A percentile compares a stretch with the other conserved stretches of the same genome.
Evolutionary conservation across 2,888 invertebrate species (phyloP).

Genomic region (Acleris holmiana): DNA sequence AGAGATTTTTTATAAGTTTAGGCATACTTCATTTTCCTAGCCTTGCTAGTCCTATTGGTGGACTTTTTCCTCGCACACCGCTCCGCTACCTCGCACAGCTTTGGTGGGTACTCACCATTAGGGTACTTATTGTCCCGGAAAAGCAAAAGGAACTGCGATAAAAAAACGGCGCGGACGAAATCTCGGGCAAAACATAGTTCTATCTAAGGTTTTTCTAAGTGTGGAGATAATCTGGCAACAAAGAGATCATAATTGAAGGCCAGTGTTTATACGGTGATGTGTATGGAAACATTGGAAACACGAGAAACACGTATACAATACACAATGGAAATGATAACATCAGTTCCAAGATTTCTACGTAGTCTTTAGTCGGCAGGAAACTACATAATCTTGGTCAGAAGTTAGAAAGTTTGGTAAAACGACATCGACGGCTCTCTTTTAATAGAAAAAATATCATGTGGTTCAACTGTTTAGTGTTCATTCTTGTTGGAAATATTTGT

Average conservation of each 20-base stretch:
- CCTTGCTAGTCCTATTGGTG: no score
- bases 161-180: no score
- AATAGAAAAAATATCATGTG: not conserved
- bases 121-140: no score
- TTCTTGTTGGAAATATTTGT: not conserved
- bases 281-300: constrained; percentile 30
- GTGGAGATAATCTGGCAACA: not conserved
- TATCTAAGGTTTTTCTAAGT: no score
- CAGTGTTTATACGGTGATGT: constrained; percentile 22
- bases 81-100: no score
- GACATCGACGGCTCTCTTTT: no score
- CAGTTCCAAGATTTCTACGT: constrained; percentile 30
- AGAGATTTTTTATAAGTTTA: no score
- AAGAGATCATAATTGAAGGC: constrained; percentile 9
- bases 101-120: no score
- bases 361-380: constrained; percentile 13
- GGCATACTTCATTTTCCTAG: no score
- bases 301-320: constrained; percentile 29
- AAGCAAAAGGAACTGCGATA: no score
- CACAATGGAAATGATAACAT: constrained; percentile 37
- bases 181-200: no score
- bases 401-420: constrained; percentile 18
- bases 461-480: not conserved
- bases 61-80: no score
- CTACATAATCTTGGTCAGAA: constrained; percentile 1